Evolutionary conservation across 64 coral and sea anemone species (phyloP).

Genomic region (Acropora tenuis): DNA sequence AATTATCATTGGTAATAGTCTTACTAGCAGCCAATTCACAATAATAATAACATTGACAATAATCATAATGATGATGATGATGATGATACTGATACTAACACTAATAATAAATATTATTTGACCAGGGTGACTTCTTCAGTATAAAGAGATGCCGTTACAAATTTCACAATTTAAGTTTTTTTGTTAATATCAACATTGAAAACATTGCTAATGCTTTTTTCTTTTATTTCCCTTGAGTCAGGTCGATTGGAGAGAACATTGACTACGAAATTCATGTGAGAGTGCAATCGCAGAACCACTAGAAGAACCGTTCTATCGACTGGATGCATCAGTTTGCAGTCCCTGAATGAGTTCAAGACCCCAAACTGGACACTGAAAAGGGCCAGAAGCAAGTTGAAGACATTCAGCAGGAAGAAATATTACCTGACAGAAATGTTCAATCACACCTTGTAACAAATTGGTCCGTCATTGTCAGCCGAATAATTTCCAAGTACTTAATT

Average conservation of each 20-base stretch:
- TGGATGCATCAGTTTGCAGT: slow-evolving; percentile 72
- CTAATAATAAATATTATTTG: not conserved
- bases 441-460: not conserved
- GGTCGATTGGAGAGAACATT: slow-evolving; percentile 49
- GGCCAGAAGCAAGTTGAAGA: slow-evolving; percentile 9
- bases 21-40: not conserved
- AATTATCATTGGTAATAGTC: not conserved
- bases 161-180: not conserved
- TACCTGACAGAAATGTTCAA: slow-evolving; percentile 28
- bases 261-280: slow-evolving; percentile 66
- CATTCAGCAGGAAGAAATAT: slow-evolving; percentile 7
- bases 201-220: slow-evolving; percentile 3
- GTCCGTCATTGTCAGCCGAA: no score
- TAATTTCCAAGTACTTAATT: no score
- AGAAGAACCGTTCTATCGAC: slow-evolving; percentile 51
- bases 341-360: slow-evolving; percentile 31
- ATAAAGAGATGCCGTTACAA: not conserved
- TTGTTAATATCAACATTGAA: not conserved
- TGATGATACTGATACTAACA: no score
- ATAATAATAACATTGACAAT: not conserved
- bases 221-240: not conserved
- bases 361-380: not conserved
- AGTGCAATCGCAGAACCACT: slow-evolving; percentile 35
- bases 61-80: not conserved
- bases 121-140: not conserved